Evolutionary conservation across 2,888 invertebrate genomes (phyloP).

Genomic region (Drosophila yooni): DNA sequence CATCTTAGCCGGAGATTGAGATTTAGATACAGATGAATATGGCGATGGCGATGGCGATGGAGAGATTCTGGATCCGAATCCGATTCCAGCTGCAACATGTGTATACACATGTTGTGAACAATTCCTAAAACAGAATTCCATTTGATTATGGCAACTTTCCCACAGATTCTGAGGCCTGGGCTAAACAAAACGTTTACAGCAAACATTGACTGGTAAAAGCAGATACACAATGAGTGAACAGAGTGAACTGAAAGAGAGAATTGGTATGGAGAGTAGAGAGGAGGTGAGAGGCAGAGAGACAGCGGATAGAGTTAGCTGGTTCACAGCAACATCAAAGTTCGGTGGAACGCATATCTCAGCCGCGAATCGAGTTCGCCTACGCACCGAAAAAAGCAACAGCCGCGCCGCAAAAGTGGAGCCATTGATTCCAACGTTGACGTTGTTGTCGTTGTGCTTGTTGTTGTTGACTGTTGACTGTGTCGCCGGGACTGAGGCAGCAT

Average conservation of each 20-base stretch:
- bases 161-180: slow-evolving; percentile 68
- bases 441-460: slow-evolving; percentile 31
- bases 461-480: slow-evolving; percentile 47
- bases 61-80: slow-evolving; percentile 34
- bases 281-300: slow-evolving; percentile 7
- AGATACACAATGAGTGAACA: slow-evolving; percentile 28
- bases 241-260: slow-evolving; percentile 21
- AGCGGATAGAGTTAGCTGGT: slow-evolving; percentile 41
- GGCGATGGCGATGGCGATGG: slow-evolving; percentile 1
- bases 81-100: slow-evolving; percentile 65
- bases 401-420: slow-evolving; percentile 75
- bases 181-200: slow-evolving; percentile 75
- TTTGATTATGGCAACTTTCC: slow-evolving; percentile 77
- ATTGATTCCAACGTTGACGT: slow-evolving; percentile 72
- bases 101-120: slow-evolving; percentile 69
- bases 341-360: slow-evolving; percentile 80
- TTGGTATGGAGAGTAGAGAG: slow-evolving; percentile 4
- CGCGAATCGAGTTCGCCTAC: slow-evolving; percentile 79
- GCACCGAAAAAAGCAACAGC: slow-evolving; percentile 68
- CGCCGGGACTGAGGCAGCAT: slow-evolving; percentile 61
- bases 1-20: slow-evolving; percentile 44
- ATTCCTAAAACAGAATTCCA: slow-evolving; percentile 73
- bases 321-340: slow-evolving; percentile 77
- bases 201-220: slow-evolving; percentile 61
- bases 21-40: slow-evolving; percentile 45